These are phyloP conservation scores for Andinoacara biseriatus DNA, from an alignment of 2,113 vertebrate species.

Conservation along the genomic window DNA sequence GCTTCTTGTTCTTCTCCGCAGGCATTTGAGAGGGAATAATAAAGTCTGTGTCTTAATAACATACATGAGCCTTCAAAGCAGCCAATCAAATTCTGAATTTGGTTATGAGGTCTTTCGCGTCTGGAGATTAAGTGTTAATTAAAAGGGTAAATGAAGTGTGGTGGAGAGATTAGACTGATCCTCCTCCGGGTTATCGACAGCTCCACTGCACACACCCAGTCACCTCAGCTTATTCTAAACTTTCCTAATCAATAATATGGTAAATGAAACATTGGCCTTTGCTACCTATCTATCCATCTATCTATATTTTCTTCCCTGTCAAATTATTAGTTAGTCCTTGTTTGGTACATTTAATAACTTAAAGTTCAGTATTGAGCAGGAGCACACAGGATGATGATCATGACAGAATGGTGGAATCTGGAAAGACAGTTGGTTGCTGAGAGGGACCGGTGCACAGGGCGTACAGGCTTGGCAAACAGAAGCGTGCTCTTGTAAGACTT, in stretches of 20 bases:
- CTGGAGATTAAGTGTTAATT: slow-evolving; percentile 55
- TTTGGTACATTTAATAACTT: background rate
- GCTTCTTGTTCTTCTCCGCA: background rate
- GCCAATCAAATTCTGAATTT: slow-evolving; percentile 11
- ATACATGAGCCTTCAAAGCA: slow-evolving; percentile 3
- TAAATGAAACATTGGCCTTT: background rate
- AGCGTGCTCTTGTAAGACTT: background rate
- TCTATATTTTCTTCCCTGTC: no score
- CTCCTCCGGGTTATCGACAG: slow-evolving; percentile 19
- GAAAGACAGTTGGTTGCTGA: slow-evolving; percentile 28
- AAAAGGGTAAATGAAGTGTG: slow-evolving; percentile 43
- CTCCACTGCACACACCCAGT: background rate
- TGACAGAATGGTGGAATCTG: slow-evolving; percentile 38
- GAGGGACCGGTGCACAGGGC: slow-evolving; percentile 16
- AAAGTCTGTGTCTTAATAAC: background rate
- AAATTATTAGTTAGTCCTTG: background rate
- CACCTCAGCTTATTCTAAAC: background rate
- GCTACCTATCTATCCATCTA: background rate
- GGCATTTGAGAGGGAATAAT: background rate
- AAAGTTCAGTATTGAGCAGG: background rate
- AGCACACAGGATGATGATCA: slow-evolving; percentile 3
- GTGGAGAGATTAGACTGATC: slow-evolving; percentile 30
- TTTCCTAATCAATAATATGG: background rate
- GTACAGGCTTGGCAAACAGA: slow-evolving; percentile 21
- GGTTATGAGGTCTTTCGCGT: background rate